Base-by-base conservation (phyloP, 2,888 invertebrate genomes). In the Xylota sylvarum region DNA sequence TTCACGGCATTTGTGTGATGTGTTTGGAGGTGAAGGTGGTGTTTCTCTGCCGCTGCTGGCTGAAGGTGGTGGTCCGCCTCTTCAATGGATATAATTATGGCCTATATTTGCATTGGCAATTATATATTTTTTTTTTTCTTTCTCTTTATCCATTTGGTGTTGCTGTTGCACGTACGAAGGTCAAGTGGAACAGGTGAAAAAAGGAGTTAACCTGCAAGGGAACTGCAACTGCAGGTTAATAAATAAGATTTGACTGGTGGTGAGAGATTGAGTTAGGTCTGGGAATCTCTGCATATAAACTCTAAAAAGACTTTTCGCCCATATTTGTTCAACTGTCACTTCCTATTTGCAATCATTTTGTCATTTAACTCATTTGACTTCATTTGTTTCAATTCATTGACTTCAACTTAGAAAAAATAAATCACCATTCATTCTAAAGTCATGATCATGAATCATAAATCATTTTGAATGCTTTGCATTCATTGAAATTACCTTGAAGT, bases 101-200 rank as follows among this genome's bases (percentile, higher is more conserved):
- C 58, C 58, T 80, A 70, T 70, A 85, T 80, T 80, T 85, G 74
- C 80, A 74, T 80, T 64, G 80, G 74, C 64, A 84, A 80, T 80
- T 65, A 84, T 78, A 74, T 19, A 14, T 55, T 9, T 30, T 55
- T 48, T 43, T 55, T 55, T 48, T 23, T 27, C 6, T 37, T 14
- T 2, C 55, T 35, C 30, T 4, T 17, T 50, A n/a, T n/a, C n/a
- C n/a, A 46, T 65, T 37, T 43, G 23, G 17, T 77, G 62, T 56
- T 76, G 64, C 40, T 14, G 23, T 64, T 56, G 12, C 23, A 23
- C 23, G 48, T 7, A 62, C 50, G 50, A 37, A 76, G 82, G 76
- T 82, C 82, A 82, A 82, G 70, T 70, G 70, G 70, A 70, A 58
- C 50, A 82, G 70, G 77, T 77, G 52, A 56, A 64, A 37, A 9